Evolutionary conservation across 2,113 vertebrate genomes (phyloP), one percentile per base, ranked within the genome.

Genomic region (Columba livia): DNA sequence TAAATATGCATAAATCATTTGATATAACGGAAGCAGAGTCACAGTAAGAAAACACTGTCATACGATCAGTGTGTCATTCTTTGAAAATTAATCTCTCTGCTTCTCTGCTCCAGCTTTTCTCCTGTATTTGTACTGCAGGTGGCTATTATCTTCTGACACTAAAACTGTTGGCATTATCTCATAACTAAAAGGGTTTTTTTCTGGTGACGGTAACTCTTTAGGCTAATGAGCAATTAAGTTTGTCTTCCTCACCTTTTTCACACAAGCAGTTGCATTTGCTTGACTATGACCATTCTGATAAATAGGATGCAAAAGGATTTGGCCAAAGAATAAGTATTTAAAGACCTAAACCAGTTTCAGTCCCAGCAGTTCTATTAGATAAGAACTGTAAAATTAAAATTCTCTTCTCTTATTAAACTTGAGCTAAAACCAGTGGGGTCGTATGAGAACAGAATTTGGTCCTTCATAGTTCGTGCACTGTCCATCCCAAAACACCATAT

Each of bases 71-170:
- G 58, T 85, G 60, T 90, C 83, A 81, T 26, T 40, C 77, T 81
- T 79, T 72, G 77, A 57, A 94, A 94, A 93, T 73, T 84, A 87
- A 79, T 90, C 65, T 72, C 61, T 79, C 40, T 54, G 44, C 24
- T 72, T 66, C 73, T 88, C 71, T 66, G 77, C 48, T 56, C 44
- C 79, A 77, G 66, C 56, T 86, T 86, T 96, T 64, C 51, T 77
- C 20, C 38, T 6, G 2, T 62, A 40, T 92, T 88, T 89, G 53
- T 40, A 56, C 48, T 67, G 34, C 56, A 69, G 80, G 40, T 79
- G 42, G 32, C 44, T 82, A 2, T 81, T 88, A 61, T n/a, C 73
- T 66, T 84, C 73, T 90, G 57, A 51, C 40, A 85, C 44, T 0
- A 1, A 92, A 92, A 70, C 40, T 58, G 32, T 17, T 82, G 38